Evolutionary conservation across 2,888 invertebrate genomes (phyloP).

Genomic region (Dinocampus coccinellae): DNA sequence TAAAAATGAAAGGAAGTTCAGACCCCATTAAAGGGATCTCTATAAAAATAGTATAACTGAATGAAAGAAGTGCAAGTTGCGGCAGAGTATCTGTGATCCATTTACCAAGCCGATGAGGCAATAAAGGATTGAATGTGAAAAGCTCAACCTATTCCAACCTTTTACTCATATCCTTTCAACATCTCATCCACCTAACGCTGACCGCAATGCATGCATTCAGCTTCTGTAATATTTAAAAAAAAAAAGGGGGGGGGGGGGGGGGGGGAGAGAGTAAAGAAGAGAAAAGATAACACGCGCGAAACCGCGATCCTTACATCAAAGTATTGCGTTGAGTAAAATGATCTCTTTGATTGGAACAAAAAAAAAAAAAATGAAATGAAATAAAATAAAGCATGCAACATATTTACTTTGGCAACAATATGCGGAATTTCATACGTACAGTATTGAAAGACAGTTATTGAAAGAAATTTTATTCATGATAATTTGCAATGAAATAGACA

Average conservation of each 20-base stretch:
- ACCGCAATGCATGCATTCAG: slow-evolving; percentile 2
- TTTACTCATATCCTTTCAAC: slow-evolving; percentile 26
- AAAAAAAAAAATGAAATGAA: too few relatives aligned
- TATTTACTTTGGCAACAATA: not conserved
- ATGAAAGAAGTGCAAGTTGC: slow-evolving; percentile 16
- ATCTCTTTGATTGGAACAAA: not conserved
- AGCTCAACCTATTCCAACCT: slow-evolving; percentile 32
- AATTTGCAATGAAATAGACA: not conserved
- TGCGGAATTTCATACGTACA: too few relatives aligned
- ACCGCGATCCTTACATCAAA: slow-evolving; percentile 15
- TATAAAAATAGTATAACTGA: slow-evolving; percentile 21
- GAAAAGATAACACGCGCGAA: not conserved
- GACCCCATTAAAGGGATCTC: slow-evolving; percentile 23
- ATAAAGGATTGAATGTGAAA: slow-evolving; percentile 37
- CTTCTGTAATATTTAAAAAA: too few relatives aligned
- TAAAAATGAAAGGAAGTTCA: slow-evolving; percentile 5
- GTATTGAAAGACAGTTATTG: not conserved
- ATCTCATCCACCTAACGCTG: slow-evolving; percentile 9
- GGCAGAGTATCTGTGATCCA: slow-evolving; percentile 25
- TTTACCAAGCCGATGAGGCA: slow-evolving; percentile 33
- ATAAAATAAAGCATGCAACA: not conserved
- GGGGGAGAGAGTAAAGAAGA: too few relatives aligned
- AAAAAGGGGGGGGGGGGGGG: too few relatives aligned
- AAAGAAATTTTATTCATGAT: not conserved
- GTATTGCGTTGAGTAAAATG: slow-evolving; percentile 16